These are phyloP conservation scores for Drosophila saltans DNA, from an alignment of 1,140 invertebrate genomes.

Conservation along the genomic window DNA sequence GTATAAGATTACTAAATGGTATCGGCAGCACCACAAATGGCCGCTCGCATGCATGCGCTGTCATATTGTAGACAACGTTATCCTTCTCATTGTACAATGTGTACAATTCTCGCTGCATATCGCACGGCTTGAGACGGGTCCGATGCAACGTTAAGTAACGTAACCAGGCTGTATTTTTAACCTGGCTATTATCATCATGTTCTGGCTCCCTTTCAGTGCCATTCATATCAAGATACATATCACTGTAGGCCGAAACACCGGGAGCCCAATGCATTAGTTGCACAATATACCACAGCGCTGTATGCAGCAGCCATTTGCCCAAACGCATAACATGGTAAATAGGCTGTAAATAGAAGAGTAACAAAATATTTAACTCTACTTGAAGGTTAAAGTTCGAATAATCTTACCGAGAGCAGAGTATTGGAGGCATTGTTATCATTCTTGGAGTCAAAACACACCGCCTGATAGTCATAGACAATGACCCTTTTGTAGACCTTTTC, in stretches of 20 bases:
- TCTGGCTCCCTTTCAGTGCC: slow-evolving; percentile 58
- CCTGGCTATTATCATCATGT: slow-evolving; percentile 39
- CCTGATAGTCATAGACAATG: slow-evolving; percentile 94
- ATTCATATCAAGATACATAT: slow-evolving; percentile 67
- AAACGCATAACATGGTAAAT: slow-evolving; percentile 80
- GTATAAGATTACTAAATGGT: slow-evolving; percentile 91
- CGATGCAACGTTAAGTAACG: slow-evolving; percentile 87
- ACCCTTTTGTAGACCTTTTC: slow-evolving; percentile 91
- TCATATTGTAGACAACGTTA: slow-evolving; percentile 78
- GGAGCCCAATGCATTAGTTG: slow-evolving; percentile 77
- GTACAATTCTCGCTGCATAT: slow-evolving; percentile 82
- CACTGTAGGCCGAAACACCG: slow-evolving; percentile 82
- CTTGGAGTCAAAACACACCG: slow-evolving; percentile 90
- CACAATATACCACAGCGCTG: slow-evolving; percentile 83
- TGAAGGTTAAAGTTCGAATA: too few relatives aligned
- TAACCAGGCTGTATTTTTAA: slow-evolving; percentile 65
- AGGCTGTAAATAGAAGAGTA: slow-evolving; percentile 72
- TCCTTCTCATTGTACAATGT: slow-evolving; percentile 81
- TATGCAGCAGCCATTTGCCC: slow-evolving; percentile 84
- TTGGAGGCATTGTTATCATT: slow-evolving; percentile 86
- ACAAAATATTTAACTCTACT: not conserved
- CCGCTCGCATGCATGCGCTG: slow-evolving; percentile 84
- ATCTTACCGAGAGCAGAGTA: slow-evolving; percentile 86
- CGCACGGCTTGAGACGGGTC: slow-evolving; percentile 84
- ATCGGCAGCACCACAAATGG: slow-evolving; percentile 93